Evolutionary conservation across 1,140 invertebrate genomes (phyloP).

Genomic region (Lutraria rhynchaena): DNA sequence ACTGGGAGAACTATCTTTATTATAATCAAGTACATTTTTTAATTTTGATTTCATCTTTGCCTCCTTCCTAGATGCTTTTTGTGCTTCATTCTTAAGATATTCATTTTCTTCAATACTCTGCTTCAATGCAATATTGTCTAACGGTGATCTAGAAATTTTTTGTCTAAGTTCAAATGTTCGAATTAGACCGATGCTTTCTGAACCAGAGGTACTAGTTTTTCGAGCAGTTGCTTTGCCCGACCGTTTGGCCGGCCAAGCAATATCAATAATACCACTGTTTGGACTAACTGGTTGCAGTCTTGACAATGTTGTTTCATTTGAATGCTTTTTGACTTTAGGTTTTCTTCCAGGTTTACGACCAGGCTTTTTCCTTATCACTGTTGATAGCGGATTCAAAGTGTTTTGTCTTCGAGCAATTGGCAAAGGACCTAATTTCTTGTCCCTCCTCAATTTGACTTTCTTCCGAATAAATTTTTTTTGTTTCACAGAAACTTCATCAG

Average conservation of each 20-base stretch:
- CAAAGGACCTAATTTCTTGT: background rate
- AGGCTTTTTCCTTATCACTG: background rate
- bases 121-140: conserved; percentile 71
- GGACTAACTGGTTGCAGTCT: too few relatives aligned
- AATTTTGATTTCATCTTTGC: conserved; percentile 58
- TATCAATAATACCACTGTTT: too few relatives aligned
- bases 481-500: too few relatives aligned
- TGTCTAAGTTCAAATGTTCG: conserved; percentile 62
- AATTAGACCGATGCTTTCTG: background rate
- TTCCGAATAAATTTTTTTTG: background rate
- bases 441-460: background rate
- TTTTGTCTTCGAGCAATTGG: background rate
- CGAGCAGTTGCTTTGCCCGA: background rate
- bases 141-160: conserved; percentile 70
- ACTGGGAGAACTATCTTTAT: background rate
- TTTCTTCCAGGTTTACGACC: background rate
- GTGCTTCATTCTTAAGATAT: conserved; percentile 66
- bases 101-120: conserved; percentile 68
- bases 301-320: background rate
- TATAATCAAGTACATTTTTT: conserved; percentile 12
- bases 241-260: too few relatives aligned
- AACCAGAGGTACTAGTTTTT: conserved; percentile 1
- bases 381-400: background rate
- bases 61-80: conserved; percentile 55
- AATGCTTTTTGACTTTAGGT: background rate